A percentile compares a stretch with the other conserved stretches of the same genome.
These are phyloP conservation scores for Eretmochelys imbricata DNA, from an alignment of 2,113 vertebrate genomes.

Conservation along the genomic window DNA sequence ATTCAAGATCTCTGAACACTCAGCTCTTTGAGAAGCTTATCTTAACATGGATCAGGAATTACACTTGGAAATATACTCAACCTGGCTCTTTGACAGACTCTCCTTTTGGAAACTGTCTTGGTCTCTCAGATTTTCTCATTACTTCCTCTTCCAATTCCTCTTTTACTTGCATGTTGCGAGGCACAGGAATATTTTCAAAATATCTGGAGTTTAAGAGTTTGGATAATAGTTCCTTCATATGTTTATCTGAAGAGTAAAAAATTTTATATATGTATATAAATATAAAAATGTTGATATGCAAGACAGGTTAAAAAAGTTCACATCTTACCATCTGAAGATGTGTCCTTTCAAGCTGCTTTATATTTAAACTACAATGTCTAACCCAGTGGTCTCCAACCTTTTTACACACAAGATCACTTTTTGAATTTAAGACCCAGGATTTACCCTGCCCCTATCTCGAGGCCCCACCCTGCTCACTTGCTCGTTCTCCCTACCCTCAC, in stretches of 20 bases:
- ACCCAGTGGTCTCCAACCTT: background rate
- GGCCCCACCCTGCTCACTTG: too few relatives aligned
- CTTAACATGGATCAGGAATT: background rate
- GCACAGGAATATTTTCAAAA: slow-evolving; percentile 87
- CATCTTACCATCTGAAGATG: background rate
- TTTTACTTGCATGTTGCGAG: slow-evolving; percentile 72
- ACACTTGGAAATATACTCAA: slow-evolving; percentile 50
- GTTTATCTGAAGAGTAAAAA: slow-evolving; percentile 83
- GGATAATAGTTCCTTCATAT: slow-evolving; percentile 88
- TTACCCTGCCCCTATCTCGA: too few relatives aligned
- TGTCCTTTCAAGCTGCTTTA: background rate
- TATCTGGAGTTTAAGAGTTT: slow-evolving; percentile 89
- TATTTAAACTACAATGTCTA: background rate
- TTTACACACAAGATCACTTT: too few relatives aligned
- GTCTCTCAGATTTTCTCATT: slow-evolving; percentile 72
- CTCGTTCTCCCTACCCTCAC: too few relatives aligned
- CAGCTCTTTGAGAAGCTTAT: background rate
- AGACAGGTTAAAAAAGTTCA: background rate
- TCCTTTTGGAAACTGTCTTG: slow-evolving; percentile 64
- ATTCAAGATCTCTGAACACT: background rate
- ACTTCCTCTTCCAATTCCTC: slow-evolving; percentile 71
- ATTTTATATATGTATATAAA: background rate
- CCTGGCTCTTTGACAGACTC: slow-evolving; percentile 77
- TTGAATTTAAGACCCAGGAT: too few relatives aligned
- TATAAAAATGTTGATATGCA: background rate